A percentile compares a stretch with the other conserved stretches of the same genome.
phyloP scores from a whole-genome alignment of 2,113 vertebrate species.

The Lycaon pictus region DNA sequence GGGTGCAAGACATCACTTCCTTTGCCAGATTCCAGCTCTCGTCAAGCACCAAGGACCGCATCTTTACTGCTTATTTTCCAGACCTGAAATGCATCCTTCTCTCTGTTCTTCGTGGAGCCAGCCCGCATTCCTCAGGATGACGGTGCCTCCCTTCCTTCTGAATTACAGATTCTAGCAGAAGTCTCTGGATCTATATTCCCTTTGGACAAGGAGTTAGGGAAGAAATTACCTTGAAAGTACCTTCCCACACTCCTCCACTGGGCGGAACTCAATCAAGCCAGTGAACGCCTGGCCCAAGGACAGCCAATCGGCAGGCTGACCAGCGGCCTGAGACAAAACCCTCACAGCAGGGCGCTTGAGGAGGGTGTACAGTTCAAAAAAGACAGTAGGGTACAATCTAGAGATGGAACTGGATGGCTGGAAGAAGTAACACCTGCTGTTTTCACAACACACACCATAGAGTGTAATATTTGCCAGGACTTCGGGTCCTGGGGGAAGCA shows the following conservation, averaged over 20 bases:
- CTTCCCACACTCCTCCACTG: neutral
- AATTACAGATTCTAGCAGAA: neutral
- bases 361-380: neutral
- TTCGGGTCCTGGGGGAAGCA: neutral
- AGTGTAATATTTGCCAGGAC: too few species aligned
- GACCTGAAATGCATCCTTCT: neutral
- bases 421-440: neutral
- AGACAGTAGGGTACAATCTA: neutral
- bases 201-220: neutral
- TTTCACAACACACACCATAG: neutral
- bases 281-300: neutral
- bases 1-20: rapidly evolving
- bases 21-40: neutral
- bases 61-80: neutral
- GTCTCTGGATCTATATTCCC: neutral
- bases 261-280: neutral
- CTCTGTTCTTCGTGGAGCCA: neutral
- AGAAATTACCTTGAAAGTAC: neutral
- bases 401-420: neutral
- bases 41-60: neutral
- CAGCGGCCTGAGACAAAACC: neutral
- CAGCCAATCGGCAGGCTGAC: neutral
- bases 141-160: neutral
- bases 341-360: too few species aligned
- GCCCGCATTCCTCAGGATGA: rapidly evolving